phyloP scores from a whole-genome alignment of 2,797 vertebrate species.

The Staurois parvus region DNA sequence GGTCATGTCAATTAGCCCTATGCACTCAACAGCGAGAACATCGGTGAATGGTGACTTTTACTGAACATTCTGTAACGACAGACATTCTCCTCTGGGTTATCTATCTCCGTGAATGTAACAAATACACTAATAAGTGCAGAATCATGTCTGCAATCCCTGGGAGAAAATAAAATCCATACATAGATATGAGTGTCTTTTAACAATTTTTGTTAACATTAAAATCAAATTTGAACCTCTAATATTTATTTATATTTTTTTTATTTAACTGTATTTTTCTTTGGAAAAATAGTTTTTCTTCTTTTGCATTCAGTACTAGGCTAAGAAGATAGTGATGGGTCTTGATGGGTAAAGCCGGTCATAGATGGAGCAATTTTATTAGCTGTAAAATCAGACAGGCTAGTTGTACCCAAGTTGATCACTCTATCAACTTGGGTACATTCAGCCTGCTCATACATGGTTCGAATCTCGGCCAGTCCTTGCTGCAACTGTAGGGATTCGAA shows the following conservation, averaged over 20 bases:
- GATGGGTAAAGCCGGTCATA: too few relatives aligned
- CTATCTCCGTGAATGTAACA: constrained; percentile 9
- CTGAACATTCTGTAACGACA: constrained; percentile 35
- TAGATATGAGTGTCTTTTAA: constrained; percentile 1
- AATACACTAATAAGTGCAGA: constrained; percentile 20
- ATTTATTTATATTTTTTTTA: background rate
- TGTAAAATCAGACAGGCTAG: too few relatives aligned
- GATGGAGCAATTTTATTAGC: too few relatives aligned
- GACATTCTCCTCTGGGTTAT: constrained; percentile 10
- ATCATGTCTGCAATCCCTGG: constrained; percentile 1
- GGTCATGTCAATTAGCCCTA: constrained; percentile 17
- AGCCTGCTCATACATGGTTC: too few relatives aligned
- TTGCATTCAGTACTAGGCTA: background rate
- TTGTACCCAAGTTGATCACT: too few relatives aligned
- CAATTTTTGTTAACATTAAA: too few relatives aligned
- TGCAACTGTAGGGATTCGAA: too few relatives aligned
- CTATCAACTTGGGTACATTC: too few relatives aligned
- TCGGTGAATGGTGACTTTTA: constrained; percentile 1
- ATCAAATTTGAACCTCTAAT: background rate
- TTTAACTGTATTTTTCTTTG: background rate
- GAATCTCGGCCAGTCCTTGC: too few relatives aligned
- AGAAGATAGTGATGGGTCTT: background rate
- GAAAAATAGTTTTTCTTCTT: too few relatives aligned
- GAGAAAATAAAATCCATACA: background rate
- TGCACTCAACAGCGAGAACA: constrained; percentile 1